These are phyloP conservation scores for Spongilla lacustris DNA, from an alignment of 37 sponge, comb jelly and placozoan species.

Conservation along the genomic window DNA sequence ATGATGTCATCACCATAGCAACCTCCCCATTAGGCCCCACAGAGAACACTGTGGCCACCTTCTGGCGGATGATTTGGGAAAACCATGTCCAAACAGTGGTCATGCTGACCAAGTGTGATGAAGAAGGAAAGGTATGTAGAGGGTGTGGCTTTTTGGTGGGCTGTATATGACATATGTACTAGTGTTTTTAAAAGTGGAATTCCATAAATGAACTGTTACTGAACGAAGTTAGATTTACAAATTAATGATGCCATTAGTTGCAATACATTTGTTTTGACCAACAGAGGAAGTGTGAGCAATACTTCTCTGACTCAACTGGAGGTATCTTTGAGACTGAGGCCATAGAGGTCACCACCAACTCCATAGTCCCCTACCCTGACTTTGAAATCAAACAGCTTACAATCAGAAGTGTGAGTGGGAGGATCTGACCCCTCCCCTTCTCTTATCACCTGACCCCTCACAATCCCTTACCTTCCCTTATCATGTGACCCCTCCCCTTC, in stretches of 20 bases:
- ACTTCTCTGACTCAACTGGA: constrained; percentile 64
- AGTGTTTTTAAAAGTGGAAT: too few relatives aligned
- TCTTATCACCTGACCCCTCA: background rate
- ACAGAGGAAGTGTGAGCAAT: constrained; percentile 79
- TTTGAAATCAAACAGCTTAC: constrained; percentile 40
- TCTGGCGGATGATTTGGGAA: constrained; percentile 66
- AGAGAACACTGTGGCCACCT: constrained; percentile 21
- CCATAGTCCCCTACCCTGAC: constrained; percentile 40
- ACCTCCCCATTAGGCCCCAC: constrained; percentile 18
- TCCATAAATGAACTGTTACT: too few relatives aligned
- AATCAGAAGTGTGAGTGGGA: constrained; percentile 27
- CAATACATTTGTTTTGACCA: background rate
- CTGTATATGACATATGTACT: too few relatives aligned
- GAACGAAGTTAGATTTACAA: too few relatives aligned
- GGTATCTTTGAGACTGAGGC: constrained; percentile 8
- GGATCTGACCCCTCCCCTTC: background rate
- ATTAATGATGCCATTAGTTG: too few relatives aligned
- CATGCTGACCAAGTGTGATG: constrained; percentile 9
- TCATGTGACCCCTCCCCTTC: too few relatives aligned
- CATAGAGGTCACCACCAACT: constrained; percentile 32
- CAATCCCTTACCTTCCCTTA: too few relatives aligned
- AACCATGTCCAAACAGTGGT: background rate
- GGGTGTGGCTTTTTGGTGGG: background rate
- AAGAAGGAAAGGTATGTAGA: constrained; percentile 21
- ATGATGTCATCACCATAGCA: background rate